A percentile compares a stretch with the other conserved stretches of the same genome.
phyloP scores from a whole-genome alignment of 2,113 vertebrate genomes.

The Anolis carolinensis region DNA sequence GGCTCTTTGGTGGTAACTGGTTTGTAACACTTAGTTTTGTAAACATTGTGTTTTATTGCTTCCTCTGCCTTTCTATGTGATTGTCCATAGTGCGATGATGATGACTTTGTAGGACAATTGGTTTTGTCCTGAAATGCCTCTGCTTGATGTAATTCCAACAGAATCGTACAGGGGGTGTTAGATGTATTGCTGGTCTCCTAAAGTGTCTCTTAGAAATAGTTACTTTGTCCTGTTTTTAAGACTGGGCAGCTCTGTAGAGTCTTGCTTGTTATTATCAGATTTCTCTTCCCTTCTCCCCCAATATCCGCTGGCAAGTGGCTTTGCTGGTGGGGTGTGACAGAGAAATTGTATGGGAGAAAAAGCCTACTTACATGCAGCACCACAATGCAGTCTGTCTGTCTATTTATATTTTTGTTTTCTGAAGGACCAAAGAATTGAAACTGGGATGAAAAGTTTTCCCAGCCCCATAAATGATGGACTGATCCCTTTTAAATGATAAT shows the following conservation, averaged over 20 bases:
- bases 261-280: background rate
- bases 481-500: conserved; percentile 26
- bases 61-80: conserved; percentile 43
- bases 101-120: conserved; percentile 34
- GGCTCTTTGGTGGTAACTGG: conserved; percentile 40
- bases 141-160: background rate
- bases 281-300: background rate
- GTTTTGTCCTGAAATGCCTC: background rate
- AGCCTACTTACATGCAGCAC: conserved; percentile 36
- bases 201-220: background rate
- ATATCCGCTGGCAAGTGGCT: background rate
- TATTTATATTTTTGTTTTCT: conserved; percentile 19
- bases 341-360: conserved; percentile 51
- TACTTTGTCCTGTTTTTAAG: background rate
- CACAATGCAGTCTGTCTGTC: conserved; percentile 57
- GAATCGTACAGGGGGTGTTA: background rate
- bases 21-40: conserved; percentile 56
- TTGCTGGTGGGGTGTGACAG: conserved; percentile 11
- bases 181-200: background rate
- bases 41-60: conserved; percentile 43
- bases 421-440: conserved; percentile 72
- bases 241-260: background rate
- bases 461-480: conserved; percentile 23
- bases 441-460: conserved; percentile 12
- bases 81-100: conserved; percentile 32